Percentiles rank a stretch among this genome's conserved stretches.
These are phyloP conservation scores for Dolichomitus sp. DNA, from an alignment of 2,888 invertebrate species.

Conservation along the genomic window DNA sequence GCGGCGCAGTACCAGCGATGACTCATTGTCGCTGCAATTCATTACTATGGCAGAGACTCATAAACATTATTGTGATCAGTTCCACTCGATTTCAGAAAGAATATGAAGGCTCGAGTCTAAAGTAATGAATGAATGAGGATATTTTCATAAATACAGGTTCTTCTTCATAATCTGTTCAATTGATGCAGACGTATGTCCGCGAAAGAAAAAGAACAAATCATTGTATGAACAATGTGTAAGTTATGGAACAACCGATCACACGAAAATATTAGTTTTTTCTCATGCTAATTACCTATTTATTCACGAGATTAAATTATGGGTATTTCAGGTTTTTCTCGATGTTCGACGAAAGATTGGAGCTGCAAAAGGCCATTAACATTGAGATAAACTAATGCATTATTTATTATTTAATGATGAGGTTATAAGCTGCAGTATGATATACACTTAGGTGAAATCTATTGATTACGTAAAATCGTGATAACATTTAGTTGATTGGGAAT, in stretches of 20 bases:
- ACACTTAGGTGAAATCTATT: not conserved
- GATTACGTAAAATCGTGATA: not conserved
- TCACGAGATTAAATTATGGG: not conserved
- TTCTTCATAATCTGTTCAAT: not conserved
- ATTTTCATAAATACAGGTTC: not conserved
- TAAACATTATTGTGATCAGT: conserved; percentile 8
- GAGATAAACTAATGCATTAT: not conserved
- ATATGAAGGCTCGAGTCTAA: not conserved
- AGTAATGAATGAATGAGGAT: conserved; percentile 11
- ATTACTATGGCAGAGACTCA: not conserved
- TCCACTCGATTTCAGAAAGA: not conserved
- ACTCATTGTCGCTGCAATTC: conserved; percentile 7
- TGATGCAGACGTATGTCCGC: too few relatives aligned
- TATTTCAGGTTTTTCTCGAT: not conserved
- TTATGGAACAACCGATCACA: not conserved
- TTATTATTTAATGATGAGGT: not conserved
- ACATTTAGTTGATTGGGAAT: not conserved
- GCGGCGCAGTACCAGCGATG: conserved; percentile 16
- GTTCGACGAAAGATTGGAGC: not conserved
- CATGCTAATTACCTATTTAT: not conserved
- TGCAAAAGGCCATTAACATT: not conserved
- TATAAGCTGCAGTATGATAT: not conserved
- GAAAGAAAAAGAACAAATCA: not conserved
- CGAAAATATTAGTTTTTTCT: not conserved
- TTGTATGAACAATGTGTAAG: too few relatives aligned